phyloP scores from a whole-genome alignment of 1,140 invertebrate species.

The Drosophila suzukii region DNA sequence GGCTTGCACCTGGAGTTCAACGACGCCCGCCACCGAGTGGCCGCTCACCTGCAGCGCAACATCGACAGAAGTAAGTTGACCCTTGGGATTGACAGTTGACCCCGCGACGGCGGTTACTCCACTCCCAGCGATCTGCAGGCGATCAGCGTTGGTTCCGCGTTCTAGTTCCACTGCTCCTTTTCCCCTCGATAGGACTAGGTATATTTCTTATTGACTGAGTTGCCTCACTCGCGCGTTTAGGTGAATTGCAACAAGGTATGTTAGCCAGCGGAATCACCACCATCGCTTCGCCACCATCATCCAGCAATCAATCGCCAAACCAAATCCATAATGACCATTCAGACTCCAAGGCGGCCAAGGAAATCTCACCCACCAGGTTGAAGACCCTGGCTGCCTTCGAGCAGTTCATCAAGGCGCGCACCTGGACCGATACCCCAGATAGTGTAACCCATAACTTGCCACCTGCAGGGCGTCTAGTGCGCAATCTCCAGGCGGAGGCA shows the following conservation, averaged over 20 bases:
- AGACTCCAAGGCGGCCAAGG: constrained; percentile 23
- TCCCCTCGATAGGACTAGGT: constrained; percentile 52
- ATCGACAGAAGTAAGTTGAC: constrained; percentile 96
- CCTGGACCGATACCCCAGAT: constrained; percentile 57
- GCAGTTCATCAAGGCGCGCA: constrained; percentile 69
- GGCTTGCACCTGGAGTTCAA: constrained; percentile 98
- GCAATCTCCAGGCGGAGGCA: constrained; percentile 52
- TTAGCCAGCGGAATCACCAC: constrained; percentile 55
- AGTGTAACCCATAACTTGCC: constrained; percentile 69
- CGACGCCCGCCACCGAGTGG: constrained; percentile 96
- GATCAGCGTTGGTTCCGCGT: constrained; percentile 64
- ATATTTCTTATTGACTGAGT: constrained; percentile 36
- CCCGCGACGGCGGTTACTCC: constrained; percentile 4
- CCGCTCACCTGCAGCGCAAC: constrained; percentile 96
- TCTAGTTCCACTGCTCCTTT: constrained; percentile 23
- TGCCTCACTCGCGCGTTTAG: constrained; percentile 71
- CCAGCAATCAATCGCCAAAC: constrained; percentile 36
- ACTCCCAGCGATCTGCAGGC: constrained; percentile 40
- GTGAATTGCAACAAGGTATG: constrained; percentile 81
- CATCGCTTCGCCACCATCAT: constrained; percentile 48
- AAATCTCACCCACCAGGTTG: constrained; percentile 53
- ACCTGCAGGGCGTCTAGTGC: constrained; percentile 65
- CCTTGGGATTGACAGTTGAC: constrained; percentile 30
- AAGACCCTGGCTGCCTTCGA: constrained; percentile 73
- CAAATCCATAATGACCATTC: constrained; percentile 32